Conservation (phyloP, 1,140 invertebrate species). For the Gryon sp. region DNA sequence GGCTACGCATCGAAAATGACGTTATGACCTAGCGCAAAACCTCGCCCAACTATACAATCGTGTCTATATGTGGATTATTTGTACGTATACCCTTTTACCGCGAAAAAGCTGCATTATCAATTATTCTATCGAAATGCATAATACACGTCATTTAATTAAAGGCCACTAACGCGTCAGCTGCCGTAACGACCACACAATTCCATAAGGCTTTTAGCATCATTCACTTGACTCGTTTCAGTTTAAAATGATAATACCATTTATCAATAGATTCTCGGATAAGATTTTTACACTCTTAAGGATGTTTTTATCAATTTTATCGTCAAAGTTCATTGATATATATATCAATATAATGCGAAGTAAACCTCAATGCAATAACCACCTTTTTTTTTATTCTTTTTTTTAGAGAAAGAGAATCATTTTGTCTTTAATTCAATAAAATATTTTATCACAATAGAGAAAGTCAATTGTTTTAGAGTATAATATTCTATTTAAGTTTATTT, state of each 20-base stretch:
- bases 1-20: constrained; percentile 55
- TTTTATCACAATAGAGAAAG: too few species aligned
- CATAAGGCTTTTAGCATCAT: constrained; percentile 53
- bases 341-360: too few species aligned
- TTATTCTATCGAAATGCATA: constrained; percentile 56
- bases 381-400: too few species aligned
- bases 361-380: too few species aligned
- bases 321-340: too few species aligned
- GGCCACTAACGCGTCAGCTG: constrained; percentile 52
- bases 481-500: too few species aligned
- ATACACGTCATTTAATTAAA: constrained; percentile 62
- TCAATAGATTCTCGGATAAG: too few species aligned
- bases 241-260: constrained; percentile 46
- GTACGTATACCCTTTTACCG: constrained; percentile 42
- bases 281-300: too few species aligned
- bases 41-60: constrained; percentile 46
- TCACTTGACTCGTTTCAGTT: constrained; percentile 20
- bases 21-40: constrained; percentile 52
- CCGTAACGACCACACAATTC: constrained; percentile 35
- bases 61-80: constrained; percentile 57
- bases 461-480: too few species aligned
- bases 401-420: too few species aligned
- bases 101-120: constrained; percentile 62
- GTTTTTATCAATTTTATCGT: too few species aligned
- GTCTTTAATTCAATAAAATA: too few species aligned